Conservation (phyloP, 2,113 vertebrate species). For the Apeltes quadracus region DNA sequence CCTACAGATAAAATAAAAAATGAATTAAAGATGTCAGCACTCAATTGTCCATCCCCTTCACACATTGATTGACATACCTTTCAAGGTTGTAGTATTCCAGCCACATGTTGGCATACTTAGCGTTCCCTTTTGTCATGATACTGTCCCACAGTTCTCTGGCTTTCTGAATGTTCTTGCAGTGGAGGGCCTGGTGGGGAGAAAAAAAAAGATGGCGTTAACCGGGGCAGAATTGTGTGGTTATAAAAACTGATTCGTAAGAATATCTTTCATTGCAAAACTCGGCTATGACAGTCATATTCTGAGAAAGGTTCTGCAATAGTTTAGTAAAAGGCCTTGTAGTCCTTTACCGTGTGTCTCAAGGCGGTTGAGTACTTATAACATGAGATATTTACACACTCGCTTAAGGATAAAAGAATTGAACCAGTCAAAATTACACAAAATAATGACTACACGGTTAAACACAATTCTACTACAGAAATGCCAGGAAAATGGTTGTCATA, state of each 20-base stretch:
- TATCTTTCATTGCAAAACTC: not conserved
- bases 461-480: not conserved
- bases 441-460: not conserved
- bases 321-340: not conserved
- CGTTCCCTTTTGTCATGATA: conserved; percentile 98
- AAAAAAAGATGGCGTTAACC: not conserved
- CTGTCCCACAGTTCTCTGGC: conserved; percentile 96
- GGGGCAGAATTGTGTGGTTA: not conserved
- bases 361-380: not conserved
- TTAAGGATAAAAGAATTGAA: too few species aligned
- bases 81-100: conserved; percentile 97
- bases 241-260: not conserved
- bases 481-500: conserved; percentile 10
- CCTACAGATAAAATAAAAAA: conserved; percentile 67
- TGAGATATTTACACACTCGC: not conserved
- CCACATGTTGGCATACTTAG: conserved; percentile 99
- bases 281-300: not conserved
- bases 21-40: not conserved
- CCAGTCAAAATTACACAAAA: not conserved
- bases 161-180: conserved; percentile 98
- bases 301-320: not conserved
- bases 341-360: not conserved
- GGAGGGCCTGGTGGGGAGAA: conserved; percentile 84
- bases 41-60: not conserved
- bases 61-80: conserved; percentile 78